Evolutionary conservation across 2,888 invertebrate genomes (phyloP).

Genomic region (Enchytraeus crypticus): DNA sequence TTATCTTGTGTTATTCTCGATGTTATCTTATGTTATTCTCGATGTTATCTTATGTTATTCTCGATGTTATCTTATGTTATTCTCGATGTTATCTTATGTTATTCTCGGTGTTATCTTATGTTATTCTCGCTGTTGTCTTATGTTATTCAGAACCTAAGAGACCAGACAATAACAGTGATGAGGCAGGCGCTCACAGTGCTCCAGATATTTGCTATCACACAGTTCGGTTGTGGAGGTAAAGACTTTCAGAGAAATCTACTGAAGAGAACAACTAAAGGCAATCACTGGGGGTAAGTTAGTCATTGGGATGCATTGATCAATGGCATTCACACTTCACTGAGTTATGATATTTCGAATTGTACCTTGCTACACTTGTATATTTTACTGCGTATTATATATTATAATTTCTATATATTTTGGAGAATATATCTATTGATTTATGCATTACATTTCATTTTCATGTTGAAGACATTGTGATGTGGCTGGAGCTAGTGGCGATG

Average conservation of each 20-base stretch:
- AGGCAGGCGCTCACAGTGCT: constrained; percentile 78
- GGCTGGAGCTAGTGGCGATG: too few relatives aligned
- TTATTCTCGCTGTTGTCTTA: too few relatives aligned
- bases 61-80: too few relatives aligned
- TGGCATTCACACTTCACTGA: neutral
- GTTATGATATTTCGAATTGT: neutral
- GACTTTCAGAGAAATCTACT: constrained; percentile 62
- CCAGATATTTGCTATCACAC: constrained; percentile 75
- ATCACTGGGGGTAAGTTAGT: constrained; percentile 80
- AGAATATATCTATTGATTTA: neutral
- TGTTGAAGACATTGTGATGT: too few relatives aligned
- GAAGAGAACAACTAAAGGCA: constrained; percentile 72
- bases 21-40: too few relatives aligned
- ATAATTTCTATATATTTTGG: neutral
- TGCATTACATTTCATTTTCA: neutral
- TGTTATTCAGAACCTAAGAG: constrained; percentile 25
- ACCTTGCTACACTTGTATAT: neutral
- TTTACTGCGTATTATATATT: neutral
- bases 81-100: too few relatives aligned
- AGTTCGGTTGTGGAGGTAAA: constrained; percentile 71
- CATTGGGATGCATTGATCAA: neutral
- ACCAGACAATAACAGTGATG: constrained; percentile 54
- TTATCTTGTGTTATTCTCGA: too few relatives aligned
- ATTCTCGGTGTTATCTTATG: too few relatives aligned
- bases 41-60: too few relatives aligned